These are phyloP conservation scores for Etheostoma perlongum DNA, from an alignment of 2,797 vertebrate species.

Conservation along the genomic window DNA sequence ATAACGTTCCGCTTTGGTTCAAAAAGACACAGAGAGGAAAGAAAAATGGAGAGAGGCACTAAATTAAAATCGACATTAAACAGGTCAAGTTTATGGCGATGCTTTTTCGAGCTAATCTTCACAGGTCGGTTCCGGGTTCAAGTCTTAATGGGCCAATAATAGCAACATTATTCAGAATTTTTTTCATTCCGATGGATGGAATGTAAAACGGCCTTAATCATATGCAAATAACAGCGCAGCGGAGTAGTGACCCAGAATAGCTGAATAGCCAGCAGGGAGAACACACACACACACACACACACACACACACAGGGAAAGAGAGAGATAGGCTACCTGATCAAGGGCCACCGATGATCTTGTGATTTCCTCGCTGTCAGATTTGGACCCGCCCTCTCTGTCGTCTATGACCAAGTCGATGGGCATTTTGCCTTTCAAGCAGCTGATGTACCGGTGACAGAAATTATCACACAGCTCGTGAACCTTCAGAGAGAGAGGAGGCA, in stretches of 20 bases:
- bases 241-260: slow-evolving; percentile 91
- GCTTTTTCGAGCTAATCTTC: slow-evolving; percentile 95
- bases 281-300: slow-evolving; percentile 21
- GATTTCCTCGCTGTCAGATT: slow-evolving; percentile 99
- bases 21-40: slow-evolving; percentile 31
- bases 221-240: slow-evolving; percentile 96
- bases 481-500: slow-evolving; percentile 80
- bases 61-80: slow-evolving; percentile 98
- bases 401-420: slow-evolving; percentile 99
- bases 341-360: slow-evolving; percentile 96
- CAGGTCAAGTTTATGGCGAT: slow-evolving; percentile 95
- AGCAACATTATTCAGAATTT: slow-evolving; percentile 95
- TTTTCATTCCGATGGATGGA: slow-evolving; percentile 92
- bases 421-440: slow-evolving; percentile 99
- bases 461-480: slow-evolving; percentile 99
- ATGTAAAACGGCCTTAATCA: slow-evolving; percentile 96
- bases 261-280: slow-evolving; percentile 85
- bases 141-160: slow-evolving; percentile 98
- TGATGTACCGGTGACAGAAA: slow-evolving; percentile 99
- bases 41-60: slow-evolving; percentile 72
- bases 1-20: slow-evolving; percentile 76
- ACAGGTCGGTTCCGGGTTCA: slow-evolving; percentile 94
- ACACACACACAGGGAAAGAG: slow-evolving; percentile 4
- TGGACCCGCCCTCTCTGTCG: slow-evolving; percentile 98
- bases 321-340: slow-evolving; percentile 92